Evolutionary conservation across 1,140 invertebrate genomes (phyloP).

Genomic region (Drosophila nikananu): DNA sequence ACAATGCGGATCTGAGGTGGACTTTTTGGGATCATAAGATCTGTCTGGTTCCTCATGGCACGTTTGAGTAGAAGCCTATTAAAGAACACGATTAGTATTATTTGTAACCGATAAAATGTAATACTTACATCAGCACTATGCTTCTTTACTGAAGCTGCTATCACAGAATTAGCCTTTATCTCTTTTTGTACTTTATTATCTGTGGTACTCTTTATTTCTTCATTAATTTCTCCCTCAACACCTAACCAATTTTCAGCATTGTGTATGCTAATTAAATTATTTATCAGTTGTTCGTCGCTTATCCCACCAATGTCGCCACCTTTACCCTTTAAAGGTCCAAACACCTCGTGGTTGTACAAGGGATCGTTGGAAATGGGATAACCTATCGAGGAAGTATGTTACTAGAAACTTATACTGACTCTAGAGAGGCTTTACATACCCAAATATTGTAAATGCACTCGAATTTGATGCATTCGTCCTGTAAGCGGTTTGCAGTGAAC

Average conservation of each 20-base stretch:
- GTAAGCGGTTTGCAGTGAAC: conserved; percentile 97
- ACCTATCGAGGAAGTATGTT: conserved; percentile 31
- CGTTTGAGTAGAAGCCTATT: conserved; percentile 91
- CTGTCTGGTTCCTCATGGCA: conserved; percentile 90
- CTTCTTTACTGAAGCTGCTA: not conserved
- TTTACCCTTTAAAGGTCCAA: conserved; percentile 96
- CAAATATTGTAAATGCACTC: conserved; percentile 99
- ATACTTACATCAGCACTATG: not conserved
- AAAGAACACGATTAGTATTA: not conserved
- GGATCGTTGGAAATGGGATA: conserved; percentile 98
- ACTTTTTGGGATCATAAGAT: conserved; percentile 90
- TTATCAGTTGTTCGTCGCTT: conserved; percentile 95
- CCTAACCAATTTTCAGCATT: conserved; percentile 97
- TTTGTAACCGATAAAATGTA: not conserved
- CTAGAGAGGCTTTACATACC: conserved; percentile 85
- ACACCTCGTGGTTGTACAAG: conserved; percentile 97
- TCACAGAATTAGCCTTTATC: not conserved
- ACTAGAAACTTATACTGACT: not conserved
- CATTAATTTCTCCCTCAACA: conserved; percentile 90
- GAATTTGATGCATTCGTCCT: conserved; percentile 99
- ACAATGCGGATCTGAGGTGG: conserved; percentile 94
- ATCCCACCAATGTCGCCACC: conserved; percentile 96
- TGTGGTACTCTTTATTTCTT: conserved; percentile 85
- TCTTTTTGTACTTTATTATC: not conserved
- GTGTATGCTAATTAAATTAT: conserved; percentile 95